A percentile compares a stretch with the other conserved stretches of the same genome.
These are phyloP conservation scores for Paratilapia polleni DNA, from an alignment of 2,113 vertebrate genomes.

Conservation along the genomic window DNA sequence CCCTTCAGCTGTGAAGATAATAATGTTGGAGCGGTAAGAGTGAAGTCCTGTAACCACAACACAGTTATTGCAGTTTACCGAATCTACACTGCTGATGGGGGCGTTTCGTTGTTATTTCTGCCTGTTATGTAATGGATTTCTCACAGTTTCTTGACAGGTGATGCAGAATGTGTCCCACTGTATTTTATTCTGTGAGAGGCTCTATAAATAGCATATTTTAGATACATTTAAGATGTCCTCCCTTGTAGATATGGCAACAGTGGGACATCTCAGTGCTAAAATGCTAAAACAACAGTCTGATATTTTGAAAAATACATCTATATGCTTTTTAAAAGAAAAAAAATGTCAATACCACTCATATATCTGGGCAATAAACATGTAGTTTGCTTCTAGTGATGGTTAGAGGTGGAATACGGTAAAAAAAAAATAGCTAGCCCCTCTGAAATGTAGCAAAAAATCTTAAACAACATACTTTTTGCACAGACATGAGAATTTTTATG, in stretches of 20 bases:
- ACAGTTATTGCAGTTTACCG: neutral
- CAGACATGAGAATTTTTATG: no score
- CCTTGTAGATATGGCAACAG: neutral
- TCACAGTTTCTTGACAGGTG: neutral
- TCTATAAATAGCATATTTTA: neutral
- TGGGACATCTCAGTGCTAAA: neutral
- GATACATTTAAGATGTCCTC: neutral
- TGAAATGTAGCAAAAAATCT: neutral
- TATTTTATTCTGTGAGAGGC: neutral
- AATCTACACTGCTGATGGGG: neutral
- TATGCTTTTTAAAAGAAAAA: neutral
- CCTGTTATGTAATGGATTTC: neutral
- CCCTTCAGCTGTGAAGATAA: neutral
- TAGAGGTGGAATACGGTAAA: neutral
- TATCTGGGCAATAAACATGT: neutral
- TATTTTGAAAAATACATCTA: neutral
- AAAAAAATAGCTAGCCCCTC: neutral
- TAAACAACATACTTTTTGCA: no score
- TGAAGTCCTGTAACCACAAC: neutral
- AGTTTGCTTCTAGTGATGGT: neutral
- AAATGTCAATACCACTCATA: no score
- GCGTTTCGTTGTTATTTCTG: constrained; percentile 5
- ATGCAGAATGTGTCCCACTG: neutral
- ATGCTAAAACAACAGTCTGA: neutral
- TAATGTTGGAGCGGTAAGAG: neutral